Evolutionary conservation across 2,797 vertebrate genomes (phyloP), one percentile per base, ranked within the genome.

Genomic region (Diglossa cyanea): DNA sequence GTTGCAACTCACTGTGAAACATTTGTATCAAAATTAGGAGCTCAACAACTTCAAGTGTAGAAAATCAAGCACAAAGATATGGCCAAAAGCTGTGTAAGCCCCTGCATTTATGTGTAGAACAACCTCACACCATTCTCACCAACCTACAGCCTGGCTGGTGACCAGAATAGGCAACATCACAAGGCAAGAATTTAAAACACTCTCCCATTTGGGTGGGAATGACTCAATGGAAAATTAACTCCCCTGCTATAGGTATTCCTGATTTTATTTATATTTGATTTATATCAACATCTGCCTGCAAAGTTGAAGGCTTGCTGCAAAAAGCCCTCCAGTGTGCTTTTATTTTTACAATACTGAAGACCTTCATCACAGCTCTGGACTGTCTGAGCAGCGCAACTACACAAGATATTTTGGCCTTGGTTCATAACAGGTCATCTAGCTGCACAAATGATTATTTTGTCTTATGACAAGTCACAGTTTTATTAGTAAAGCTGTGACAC

Each of bases 101-200:
- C 12, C 30, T 45, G 16, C 2, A 23, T 0, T 0, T 30, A 7
- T 8, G 17, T 19, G 7, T 6, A 1, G 37, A 51, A 62, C 15
- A 79, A 28, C 9, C 57, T 21, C 42, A 31, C 10, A 81, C n/a
- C 19, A 11, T 33, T 40, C 28, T 72, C 61, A 60, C 19, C 30
- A 18, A 53, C 9, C 58, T 61, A 63, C 11, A 51, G 47, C 28
- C 67, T 33, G 25, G 8, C 50, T 91, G 47, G 77, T 51, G 57
- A 81, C 19, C 63, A 58, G 10, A 85, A 76, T 0, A 76, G 28
- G 47, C 39, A 65, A 73, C 5, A 7, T 8, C 51, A 26, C n/a
- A 57, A 40, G 23, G 42, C 6, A 45, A 44, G 42, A 89, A 85
- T 50, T 71, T 57, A 50, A 71, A 93, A 80, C 26, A 66, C 39